Conservation (phyloP, 2,797 vertebrate species). For the Champsocephalus gunnari region DNA sequence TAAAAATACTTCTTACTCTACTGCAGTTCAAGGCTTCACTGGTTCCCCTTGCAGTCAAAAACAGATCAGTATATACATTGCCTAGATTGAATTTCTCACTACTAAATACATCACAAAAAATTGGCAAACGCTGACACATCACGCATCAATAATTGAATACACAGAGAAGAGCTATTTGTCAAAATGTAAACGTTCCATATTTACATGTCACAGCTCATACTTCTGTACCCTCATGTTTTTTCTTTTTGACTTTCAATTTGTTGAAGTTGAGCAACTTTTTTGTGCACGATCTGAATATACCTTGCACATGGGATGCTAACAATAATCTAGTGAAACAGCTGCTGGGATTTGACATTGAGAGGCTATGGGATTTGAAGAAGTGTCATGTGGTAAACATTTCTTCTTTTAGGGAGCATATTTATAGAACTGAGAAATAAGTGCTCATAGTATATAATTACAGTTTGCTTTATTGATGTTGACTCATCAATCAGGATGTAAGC, state of each 20-base stretch:
- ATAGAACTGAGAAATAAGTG: slow-evolving; percentile 19
- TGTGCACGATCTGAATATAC: slow-evolving; percentile 8
- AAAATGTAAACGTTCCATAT: background rate
- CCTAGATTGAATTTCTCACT: background rate
- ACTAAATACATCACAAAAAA: background rate
- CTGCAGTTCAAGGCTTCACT: background rate
- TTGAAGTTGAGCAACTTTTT: background rate
- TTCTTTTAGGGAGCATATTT: slow-evolving; percentile 32
- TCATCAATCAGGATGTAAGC: too few species aligned
- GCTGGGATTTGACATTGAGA: slow-evolving; percentile 24
- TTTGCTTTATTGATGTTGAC: too few species aligned
- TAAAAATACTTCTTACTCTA: background rate
- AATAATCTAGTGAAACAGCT: slow-evolving; percentile 21
- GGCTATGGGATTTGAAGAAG: slow-evolving; percentile 34
- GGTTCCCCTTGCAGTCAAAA: background rate
- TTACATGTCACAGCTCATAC: slow-evolving; percentile 1
- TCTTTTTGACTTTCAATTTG: background rate
- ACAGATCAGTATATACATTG: background rate
- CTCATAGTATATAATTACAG: slow-evolving; percentile 31
- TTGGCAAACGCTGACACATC: background rate
- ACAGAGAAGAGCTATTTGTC: background rate
- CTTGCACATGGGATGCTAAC: background rate
- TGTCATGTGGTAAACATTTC: slow-evolving; percentile 35
- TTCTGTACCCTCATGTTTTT: background rate
- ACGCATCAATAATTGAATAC: slow-evolving; percentile 2